Evolutionary conservation across 2,888 invertebrate genomes (phyloP).

Genomic region (Ypsolopha scabrella): DNA sequence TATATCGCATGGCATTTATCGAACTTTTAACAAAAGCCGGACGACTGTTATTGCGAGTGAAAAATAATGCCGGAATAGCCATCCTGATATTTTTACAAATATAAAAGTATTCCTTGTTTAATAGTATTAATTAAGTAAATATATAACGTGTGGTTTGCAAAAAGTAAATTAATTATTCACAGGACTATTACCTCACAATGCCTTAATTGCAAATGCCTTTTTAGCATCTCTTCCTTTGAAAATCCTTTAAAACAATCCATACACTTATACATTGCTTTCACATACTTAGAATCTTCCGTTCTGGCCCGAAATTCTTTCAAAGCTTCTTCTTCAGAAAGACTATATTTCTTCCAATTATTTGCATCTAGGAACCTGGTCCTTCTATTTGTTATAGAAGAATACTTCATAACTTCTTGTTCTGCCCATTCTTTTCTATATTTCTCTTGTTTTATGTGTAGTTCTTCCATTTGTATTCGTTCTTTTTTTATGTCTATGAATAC

Average conservation of each 20-base stretch:
- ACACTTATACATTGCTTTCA: conserved; percentile 38
- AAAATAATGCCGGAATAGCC: too few relatives aligned
- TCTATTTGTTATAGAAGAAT: conserved; percentile 5
- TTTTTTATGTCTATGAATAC: conserved; percentile 19
- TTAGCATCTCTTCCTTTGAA: conserved; percentile 43
- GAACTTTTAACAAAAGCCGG: too few relatives aligned
- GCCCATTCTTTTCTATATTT: conserved; percentile 10
- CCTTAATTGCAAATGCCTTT: conserved; percentile 33
- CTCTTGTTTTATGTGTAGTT: conserved; percentile 7
- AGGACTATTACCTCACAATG: conserved; percentile 34
- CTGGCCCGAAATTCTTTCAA: conserved; percentile 32
- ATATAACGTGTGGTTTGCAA: too few relatives aligned
- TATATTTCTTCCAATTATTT: conserved; percentile 36
- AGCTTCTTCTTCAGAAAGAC: conserved; percentile 45
- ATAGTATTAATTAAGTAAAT: too few relatives aligned
- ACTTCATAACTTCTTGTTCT: conserved; percentile 5
- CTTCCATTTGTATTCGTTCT: conserved; percentile 14
- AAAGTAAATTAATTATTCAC: too few relatives aligned
- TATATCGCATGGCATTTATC: too few relatives aligned
- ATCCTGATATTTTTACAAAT: too few relatives aligned
- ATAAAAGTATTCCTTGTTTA: too few relatives aligned
- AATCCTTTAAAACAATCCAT: conserved; percentile 46
- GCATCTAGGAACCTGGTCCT: conserved; percentile 28
- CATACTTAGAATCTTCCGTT: conserved; percentile 32
- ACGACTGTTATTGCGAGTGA: too few relatives aligned